phyloP scores from a whole-genome alignment of 2,888 invertebrate species.

The Bombyx huttoni region DNA sequence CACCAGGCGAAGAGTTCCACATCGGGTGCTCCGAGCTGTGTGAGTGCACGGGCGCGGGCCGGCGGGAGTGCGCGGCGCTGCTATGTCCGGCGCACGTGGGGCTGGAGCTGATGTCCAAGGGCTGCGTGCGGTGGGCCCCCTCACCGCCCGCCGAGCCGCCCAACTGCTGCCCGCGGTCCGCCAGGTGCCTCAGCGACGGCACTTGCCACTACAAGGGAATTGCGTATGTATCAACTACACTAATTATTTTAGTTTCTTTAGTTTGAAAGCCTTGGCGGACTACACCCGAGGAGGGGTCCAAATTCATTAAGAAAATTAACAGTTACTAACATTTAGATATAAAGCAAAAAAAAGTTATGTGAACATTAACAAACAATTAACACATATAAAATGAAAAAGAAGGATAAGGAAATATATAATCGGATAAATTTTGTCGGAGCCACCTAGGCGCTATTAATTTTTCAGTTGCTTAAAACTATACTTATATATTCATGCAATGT shows the following conservation, averaged over 20 bases:
- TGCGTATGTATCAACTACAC: slow-evolving; percentile 35
- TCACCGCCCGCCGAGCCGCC: slow-evolving; percentile 82
- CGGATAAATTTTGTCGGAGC: too few species aligned
- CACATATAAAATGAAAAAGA: too few species aligned
- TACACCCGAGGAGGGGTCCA: too few species aligned
- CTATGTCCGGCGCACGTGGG: slow-evolving; percentile 89
- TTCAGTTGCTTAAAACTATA: too few species aligned
- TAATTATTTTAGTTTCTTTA: not conserved
- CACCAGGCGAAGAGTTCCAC: slow-evolving; percentile 80
- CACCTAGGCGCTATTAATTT: too few species aligned
- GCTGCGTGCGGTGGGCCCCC: slow-evolving; percentile 89
- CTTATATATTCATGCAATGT: too few species aligned
- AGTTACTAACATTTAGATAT: too few species aligned
- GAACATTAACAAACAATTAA: too few species aligned
- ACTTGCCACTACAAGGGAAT: slow-evolving; percentile 83
- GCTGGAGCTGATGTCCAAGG: slow-evolving; percentile 86
- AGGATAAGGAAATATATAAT: too few species aligned
- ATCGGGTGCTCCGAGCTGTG: slow-evolving; percentile 87
- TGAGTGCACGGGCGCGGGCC: slow-evolving; percentile 76
- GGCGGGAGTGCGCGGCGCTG: slow-evolving; percentile 81
- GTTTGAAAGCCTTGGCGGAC: too few species aligned
- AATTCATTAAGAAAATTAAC: too few species aligned
- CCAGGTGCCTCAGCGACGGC: slow-evolving; percentile 85
- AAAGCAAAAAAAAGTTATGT: too few species aligned
- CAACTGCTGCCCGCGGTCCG: slow-evolving; percentile 85